phyloP scores from a whole-genome alignment of 2,888 invertebrate species.

The Latrodectus elegans region DNA sequence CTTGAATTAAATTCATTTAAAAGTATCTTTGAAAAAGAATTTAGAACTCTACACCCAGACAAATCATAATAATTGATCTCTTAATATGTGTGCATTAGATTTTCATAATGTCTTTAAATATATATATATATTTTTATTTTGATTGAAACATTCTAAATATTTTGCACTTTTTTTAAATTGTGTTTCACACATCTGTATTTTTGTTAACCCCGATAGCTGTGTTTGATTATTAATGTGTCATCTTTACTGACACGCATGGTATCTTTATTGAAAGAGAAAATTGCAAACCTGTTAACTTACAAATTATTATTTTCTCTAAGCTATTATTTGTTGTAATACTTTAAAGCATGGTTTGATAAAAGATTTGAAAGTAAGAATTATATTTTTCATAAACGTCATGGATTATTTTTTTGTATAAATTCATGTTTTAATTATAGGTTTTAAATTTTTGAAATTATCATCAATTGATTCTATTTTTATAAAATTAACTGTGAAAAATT shows the following conservation, averaged over 20 bases:
- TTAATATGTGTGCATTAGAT: background rate
- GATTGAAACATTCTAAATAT: background rate
- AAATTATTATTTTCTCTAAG: too few species aligned
- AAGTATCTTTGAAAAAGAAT: slow-evolving; percentile 26
- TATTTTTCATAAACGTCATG: too few species aligned
- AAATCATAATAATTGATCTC: slow-evolving; percentile 36
- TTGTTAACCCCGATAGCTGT: background rate
- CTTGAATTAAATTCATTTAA: slow-evolving; percentile 34
- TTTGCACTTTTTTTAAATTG: background rate
- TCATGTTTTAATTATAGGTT: too few species aligned
- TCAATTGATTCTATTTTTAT: too few species aligned
- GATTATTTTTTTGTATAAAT: too few species aligned
- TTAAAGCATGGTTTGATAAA: too few species aligned
- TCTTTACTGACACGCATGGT: background rate
- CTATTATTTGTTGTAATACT: too few species aligned
- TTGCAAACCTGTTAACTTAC: too few species aligned
- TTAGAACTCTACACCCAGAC: slow-evolving; percentile 36
- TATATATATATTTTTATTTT: background rate
- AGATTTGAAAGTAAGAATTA: too few species aligned
- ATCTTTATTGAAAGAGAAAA: too few species aligned
- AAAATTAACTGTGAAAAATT: too few species aligned
- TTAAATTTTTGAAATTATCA: too few species aligned
- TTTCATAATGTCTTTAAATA: slow-evolving; percentile 1
- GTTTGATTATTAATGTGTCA: background rate
- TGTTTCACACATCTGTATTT: slow-evolving; percentile 6